Evolutionary conservation across 2,888 invertebrate genomes (phyloP).

Genomic region (Nymphalis polychloros): DNA sequence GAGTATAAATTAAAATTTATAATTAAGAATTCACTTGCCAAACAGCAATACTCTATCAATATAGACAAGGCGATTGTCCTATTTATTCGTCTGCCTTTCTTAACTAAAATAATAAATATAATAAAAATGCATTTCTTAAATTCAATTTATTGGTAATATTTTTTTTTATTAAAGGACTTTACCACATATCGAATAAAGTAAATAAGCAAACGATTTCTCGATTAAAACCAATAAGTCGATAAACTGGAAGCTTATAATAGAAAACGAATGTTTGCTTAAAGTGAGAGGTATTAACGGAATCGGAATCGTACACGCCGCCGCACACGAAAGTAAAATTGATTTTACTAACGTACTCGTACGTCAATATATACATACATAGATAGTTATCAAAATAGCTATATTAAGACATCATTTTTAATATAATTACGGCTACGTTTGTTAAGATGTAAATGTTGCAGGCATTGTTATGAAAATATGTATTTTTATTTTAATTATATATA

Average conservation of each 20-base stretch:
- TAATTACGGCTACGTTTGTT: neutral
- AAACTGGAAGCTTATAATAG: constrained; percentile 52
- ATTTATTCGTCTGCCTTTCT: too few relatives aligned
- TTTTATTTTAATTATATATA: too few relatives aligned
- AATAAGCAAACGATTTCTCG: constrained; percentile 62
- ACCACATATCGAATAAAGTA: constrained; percentile 59
- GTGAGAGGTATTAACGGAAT: constrained; percentile 56
- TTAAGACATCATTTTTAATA: neutral
- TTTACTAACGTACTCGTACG: constrained; percentile 47
- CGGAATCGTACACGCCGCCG: constrained; percentile 51
- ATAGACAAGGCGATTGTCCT: too few relatives aligned
- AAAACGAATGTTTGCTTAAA: constrained; percentile 56
- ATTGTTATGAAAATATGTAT: too few relatives aligned
- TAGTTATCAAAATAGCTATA: neutral
- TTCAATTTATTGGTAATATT: constrained; percentile 44
- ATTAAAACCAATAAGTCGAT: constrained; percentile 70
- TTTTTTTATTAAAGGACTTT: constrained; percentile 56
- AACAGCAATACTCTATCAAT: too few relatives aligned
- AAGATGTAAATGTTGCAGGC: too few relatives aligned
- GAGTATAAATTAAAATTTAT: too few relatives aligned
- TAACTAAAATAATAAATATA: too few relatives aligned
- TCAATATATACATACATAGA: constrained; percentile 13
- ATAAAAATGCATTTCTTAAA: too few relatives aligned
- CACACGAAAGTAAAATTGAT: constrained; percentile 52
- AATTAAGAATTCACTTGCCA: too few relatives aligned